Evolutionary conservation across 1,140 invertebrate species (phyloP), one percentile per base, ranked within the genome.

Genomic region (Sitobion miscanthi): DNA sequence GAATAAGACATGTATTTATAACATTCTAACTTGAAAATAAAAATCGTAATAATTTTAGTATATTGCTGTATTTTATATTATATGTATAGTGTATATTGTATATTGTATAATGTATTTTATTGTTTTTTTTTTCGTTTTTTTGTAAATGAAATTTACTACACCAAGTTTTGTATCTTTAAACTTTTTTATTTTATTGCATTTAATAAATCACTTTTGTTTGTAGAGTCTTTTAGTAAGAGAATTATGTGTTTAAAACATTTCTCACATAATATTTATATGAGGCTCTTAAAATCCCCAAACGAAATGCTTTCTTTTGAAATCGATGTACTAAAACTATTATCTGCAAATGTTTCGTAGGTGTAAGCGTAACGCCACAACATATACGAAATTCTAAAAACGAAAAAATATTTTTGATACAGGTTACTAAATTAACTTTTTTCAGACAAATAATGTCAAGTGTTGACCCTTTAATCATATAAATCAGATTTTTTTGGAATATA

Each of bases 171-270:
- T 52, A 35, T 88, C 49, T 52, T 88, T 88, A n/a, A 35, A 88
- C n/a, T 88, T 35, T 35, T 62, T 90, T 90, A 57, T 90, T 90
- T 90, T 90, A 90, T 57, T 42, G 54, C 38, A 38, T 90, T 90
- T 62, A 42, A 90, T 62, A 90, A 57, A 90, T 90, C 52, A 62
- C 25, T 90, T 90, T 90, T 90, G 52, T 25, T 42, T 45, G 21
- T 57, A 25, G 9, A 21, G 52, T 42, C 17, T 90, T 90, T 54
- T 21, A 5, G 54, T 20, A 20, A 47, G 4, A 90, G 54, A 57
- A 90, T 90, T 90, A 90, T 42, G 87, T 23, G 87, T 25, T 90
- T 90, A 45, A 30, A 42, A 90, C 54, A 62, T 90, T 38, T 62
- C 38, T 57, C 25, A 42, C 35, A 62, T 42, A 77, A 77, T 77